Conservation (phyloP, 2,888 invertebrate genomes). For the Nemurella pictetii region DNA sequence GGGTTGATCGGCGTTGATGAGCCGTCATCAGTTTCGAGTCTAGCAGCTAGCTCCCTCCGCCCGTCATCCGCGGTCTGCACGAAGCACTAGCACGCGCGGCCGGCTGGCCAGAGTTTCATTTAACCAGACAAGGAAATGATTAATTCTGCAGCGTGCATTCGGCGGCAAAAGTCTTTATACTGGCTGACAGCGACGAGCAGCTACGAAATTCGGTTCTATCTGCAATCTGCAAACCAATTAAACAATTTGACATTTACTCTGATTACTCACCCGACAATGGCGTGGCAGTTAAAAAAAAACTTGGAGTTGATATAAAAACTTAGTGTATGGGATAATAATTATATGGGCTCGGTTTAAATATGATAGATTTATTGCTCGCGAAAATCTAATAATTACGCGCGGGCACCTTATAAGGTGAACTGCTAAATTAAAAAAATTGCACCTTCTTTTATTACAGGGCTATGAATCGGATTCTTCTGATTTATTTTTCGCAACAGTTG, state of each 20-base stretch:
- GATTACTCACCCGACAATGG: constrained; percentile 6
- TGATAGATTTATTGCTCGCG: background rate
- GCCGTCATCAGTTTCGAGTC: background rate
- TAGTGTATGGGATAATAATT: constrained; percentile 8
- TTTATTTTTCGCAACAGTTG: background rate
- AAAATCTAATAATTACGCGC: background rate
- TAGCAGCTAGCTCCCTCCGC: too few species aligned
- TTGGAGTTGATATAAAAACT: background rate
- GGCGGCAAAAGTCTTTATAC: constrained; percentile 13
- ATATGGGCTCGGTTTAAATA: background rate
- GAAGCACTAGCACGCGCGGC: too few species aligned
- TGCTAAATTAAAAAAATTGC: background rate
- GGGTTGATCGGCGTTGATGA: constrained; percentile 16
- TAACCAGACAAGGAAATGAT: background rate
- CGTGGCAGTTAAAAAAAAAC: background rate
- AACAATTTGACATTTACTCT: constrained; percentile 23
- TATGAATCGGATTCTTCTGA: background rate
- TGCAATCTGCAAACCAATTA: constrained; percentile 16
- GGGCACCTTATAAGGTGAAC: background rate
- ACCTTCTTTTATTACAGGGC: background rate
- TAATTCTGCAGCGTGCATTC: background rate
- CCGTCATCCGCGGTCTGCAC: too few species aligned
- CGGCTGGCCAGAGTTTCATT: background rate
- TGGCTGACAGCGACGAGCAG: constrained; percentile 2
- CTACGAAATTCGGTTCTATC: background rate